These are phyloP conservation scores for Manacus vitellinus DNA, from an alignment of 2,113 vertebrate species.

Conservation along the genomic window DNA sequence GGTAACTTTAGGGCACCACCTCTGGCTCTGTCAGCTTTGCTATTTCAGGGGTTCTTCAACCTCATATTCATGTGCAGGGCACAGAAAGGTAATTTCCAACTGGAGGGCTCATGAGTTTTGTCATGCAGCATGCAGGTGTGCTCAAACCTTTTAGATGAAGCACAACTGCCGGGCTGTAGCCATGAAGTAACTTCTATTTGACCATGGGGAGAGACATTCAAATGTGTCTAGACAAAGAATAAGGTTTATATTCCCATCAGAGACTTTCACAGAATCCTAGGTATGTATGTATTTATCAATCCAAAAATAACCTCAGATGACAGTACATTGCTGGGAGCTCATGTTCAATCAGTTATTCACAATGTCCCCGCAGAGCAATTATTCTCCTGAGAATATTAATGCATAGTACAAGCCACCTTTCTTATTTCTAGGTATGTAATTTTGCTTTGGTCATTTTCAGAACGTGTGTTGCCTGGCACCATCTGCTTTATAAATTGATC, in stretches of 20 bases:
- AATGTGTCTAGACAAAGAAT: background rate
- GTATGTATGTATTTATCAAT: background rate
- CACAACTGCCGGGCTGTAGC: background rate
- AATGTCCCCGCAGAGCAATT: background rate
- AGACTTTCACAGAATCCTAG: background rate
- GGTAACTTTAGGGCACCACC: background rate
- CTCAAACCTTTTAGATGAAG: background rate
- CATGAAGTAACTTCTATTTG: background rate
- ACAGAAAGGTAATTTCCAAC: background rate
- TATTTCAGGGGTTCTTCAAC: background rate
- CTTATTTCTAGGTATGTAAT: background rate
- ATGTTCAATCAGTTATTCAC: background rate
- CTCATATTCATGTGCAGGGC: background rate
- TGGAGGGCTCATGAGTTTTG: background rate
- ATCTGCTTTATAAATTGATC: background rate
- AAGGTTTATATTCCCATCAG: background rate
- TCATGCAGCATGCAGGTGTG: background rate
- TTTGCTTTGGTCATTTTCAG: background rate
- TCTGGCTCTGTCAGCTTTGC: background rate
- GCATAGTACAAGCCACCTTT: background rate
- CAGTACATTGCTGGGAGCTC: background rate
- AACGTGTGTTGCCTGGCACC: background rate
- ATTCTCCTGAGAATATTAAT: background rate
- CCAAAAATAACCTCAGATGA: background rate
- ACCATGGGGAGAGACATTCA: background rate